Base-by-base conservation (phyloP, 2,888 invertebrate genomes). In the Congeria kusceri region DNA sequence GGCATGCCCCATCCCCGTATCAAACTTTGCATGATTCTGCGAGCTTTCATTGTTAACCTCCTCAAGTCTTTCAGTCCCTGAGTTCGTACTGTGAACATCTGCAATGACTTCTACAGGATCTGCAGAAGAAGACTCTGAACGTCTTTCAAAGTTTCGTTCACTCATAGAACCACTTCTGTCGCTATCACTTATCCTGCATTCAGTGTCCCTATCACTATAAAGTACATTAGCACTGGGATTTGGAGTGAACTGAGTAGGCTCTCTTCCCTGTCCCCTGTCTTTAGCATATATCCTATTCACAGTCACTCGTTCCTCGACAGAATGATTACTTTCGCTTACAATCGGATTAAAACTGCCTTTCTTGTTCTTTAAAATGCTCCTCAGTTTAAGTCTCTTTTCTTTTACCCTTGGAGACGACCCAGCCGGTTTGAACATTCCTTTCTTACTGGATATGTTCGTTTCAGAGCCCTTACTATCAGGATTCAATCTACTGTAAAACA, bases 291-390 rank as follows among this genome's bases (percentile, higher is more conserved):
- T 76, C 49, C 76, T 64, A n/a, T 69, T 76, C 44, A 61, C 65
- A 49, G 27, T 13, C 32, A 27, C 58, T 46, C 46, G 62, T 32
- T 68, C 75, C 23, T 56, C 64, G 1, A 32, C n/a, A 13, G 15
- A 39, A 15, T 23, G n/a, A 9, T 39, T 32, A 1, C 29, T 44
- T n/a, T 71, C 70, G 20, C 76, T 72, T 1, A 67, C 53, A 9
- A 80, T 61, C 20, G 83, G 85, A 49, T 74, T 85, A 69, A 77
- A 85, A 59, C 74, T 80, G 1, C 83, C 86, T 77, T 80, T 86
- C 66, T 84, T 87, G 27, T 66, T 69, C 74, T 84, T 83, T 27
- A 85, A 80, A 39, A 87, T 74, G 64, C 77, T 86, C 59, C 70
- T 82, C 23, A 85, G 62, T 63, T 71, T 81, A 23, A 75, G 57